Evolutionary conservation across 2,113 vertebrate species (phyloP).

Genomic region (Lipotes vexillifer): DNA sequence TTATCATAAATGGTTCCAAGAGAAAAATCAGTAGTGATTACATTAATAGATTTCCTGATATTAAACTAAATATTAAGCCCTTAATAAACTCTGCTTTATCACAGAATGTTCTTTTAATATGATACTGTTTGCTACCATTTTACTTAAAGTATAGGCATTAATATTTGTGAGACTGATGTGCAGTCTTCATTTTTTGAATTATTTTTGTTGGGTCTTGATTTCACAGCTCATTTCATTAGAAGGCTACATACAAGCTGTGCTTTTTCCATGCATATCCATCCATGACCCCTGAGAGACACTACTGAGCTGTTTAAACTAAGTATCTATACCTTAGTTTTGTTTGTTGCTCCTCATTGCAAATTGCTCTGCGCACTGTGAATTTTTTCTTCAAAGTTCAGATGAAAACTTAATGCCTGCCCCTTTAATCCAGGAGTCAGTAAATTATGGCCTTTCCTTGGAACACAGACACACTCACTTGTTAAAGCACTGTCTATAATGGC

Average conservation of each 20-base stretch:
- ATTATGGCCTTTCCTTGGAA: background rate
- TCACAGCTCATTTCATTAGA: background rate
- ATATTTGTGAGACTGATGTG: background rate
- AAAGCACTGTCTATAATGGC: background rate
- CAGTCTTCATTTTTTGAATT: background rate
- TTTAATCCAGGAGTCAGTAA: background rate
- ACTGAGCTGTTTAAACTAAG: background rate
- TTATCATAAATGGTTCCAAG: background rate
- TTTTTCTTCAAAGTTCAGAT: background rate
- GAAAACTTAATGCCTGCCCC: background rate
- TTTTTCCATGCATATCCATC: background rate
- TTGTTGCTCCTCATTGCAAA: conserved; percentile 1
- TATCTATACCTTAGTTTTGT: background rate
- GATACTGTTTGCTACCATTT: background rate
- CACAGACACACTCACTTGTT: background rate
- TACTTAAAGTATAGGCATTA: background rate
- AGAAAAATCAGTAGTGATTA: background rate
- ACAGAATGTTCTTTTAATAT: background rate
- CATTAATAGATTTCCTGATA: background rate
- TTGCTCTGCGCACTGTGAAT: background rate
- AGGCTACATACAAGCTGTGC: background rate
- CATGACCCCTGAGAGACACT: background rate
- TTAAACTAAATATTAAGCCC: background rate
- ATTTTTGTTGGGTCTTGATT: background rate
- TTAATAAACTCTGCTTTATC: background rate